Evolutionary conservation across 2,888 invertebrate genomes (phyloP).

Genomic region (Chrysodeixis includens): DNA sequence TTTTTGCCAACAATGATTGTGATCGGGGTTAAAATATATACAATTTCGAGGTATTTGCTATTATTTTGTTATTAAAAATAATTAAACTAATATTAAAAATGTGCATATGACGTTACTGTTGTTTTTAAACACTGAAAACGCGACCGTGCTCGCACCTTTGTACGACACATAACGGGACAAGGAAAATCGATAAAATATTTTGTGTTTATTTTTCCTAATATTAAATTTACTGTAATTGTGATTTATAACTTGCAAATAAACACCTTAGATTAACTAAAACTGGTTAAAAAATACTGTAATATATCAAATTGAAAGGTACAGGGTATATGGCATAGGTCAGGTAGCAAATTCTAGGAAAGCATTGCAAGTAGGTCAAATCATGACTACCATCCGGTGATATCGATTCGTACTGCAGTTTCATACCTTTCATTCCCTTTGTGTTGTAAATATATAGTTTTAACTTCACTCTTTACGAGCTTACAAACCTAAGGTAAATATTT

Average conservation of each 20-base stretch:
- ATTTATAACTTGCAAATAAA: background rate
- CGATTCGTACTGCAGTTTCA: conserved; percentile 8
- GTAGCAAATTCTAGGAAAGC: background rate
- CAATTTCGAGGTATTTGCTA: background rate
- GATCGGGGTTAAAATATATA: background rate
- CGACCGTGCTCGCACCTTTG: too few species aligned
- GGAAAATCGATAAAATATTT: background rate
- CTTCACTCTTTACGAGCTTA: background rate
- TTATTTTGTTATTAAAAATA: background rate
- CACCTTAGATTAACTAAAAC: too few species aligned
- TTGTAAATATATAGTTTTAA: background rate
- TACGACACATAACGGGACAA: background rate
- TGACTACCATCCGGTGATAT: conserved; percentile 6
- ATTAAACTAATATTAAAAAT: background rate
- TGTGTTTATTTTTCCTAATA: background rate
- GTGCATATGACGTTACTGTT: background rate
- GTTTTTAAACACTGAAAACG: background rate
- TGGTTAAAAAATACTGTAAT: background rate
- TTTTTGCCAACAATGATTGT: conserved; percentile 12
- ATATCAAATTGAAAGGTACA: background rate
- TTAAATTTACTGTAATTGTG: background rate
- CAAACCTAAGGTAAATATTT: background rate
- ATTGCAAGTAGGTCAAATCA: conserved; percentile 11
- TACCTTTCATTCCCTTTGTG: background rate
- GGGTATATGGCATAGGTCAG: background rate